A percentile compares a stretch with the other conserved stretches of the same genome.
These are phyloP conservation scores for Melikaiella ostensackeni DNA, from an alignment of 2,888 invertebrate genomes.

Conservation along the genomic window DNA sequence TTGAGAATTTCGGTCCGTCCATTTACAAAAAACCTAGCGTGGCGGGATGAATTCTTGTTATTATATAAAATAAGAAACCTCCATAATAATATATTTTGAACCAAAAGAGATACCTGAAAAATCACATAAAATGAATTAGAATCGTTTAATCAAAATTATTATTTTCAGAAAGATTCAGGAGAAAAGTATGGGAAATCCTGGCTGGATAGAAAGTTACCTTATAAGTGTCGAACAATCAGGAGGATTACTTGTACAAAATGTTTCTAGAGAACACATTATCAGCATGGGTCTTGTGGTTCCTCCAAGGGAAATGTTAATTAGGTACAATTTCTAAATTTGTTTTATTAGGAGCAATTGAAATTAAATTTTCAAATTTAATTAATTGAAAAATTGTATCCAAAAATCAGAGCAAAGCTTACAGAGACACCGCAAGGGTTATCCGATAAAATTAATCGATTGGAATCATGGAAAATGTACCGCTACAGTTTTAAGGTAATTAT, in stretches of 20 bases:
- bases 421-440: background rate
- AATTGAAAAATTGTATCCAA: background rate
- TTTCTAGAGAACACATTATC: slow-evolving; percentile 68
- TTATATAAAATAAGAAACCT: too few relatives aligned
- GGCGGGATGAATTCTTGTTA: too few relatives aligned
- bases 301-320: slow-evolving; percentile 61
- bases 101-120: too few relatives aligned
- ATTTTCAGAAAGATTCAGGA: slow-evolving; percentile 79
- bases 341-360: background rate
- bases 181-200: slow-evolving; percentile 82
- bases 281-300: slow-evolving; percentile 68
- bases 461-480: slow-evolving; percentile 78
- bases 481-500: slow-evolving; percentile 75
- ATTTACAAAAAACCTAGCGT: too few relatives aligned
- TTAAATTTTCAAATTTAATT: slow-evolving; percentile 23
- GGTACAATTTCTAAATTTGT: slow-evolving; percentile 52
- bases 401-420: background rate
- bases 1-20: too few relatives aligned
- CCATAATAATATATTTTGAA: too few relatives aligned
- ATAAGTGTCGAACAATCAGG: slow-evolving; percentile 80
- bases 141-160: background rate
- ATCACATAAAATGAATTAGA: background rate
- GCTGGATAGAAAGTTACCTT: slow-evolving; percentile 84
- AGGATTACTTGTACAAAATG: slow-evolving; percentile 77
- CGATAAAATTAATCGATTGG: slow-evolving; percentile 49